phyloP scores from a whole-genome alignment of 2,888 invertebrate species.

The Dichetophora obliterata region DNA sequence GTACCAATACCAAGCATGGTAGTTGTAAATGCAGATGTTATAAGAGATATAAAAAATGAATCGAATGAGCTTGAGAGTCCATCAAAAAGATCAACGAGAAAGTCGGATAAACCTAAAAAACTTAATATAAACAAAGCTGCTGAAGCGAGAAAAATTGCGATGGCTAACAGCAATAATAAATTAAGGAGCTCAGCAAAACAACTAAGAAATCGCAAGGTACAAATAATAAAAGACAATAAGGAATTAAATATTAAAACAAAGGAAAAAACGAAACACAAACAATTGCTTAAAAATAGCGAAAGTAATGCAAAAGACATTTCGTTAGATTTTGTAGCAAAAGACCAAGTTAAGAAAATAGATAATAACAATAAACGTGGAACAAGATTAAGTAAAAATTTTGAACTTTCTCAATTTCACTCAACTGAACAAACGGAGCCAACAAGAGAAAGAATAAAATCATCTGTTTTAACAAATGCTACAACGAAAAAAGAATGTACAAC shows the following conservation, averaged over 20 bases:
- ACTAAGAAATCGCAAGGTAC: not conserved
- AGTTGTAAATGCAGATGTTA: too few relatives aligned
- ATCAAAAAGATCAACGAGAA: not conserved
- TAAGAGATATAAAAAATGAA: not conserved
- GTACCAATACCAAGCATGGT: too few relatives aligned
- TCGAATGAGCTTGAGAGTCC: not conserved
- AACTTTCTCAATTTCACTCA: too few relatives aligned
- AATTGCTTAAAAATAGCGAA: not conserved
- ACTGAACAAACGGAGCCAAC: too few relatives aligned
- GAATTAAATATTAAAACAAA: not conserved
- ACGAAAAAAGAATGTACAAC: too few relatives aligned
- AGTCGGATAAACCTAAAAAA: slow-evolving; percentile 22
- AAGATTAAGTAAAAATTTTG: too few relatives aligned
- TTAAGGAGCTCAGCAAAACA: not conserved
- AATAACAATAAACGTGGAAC: too few relatives aligned
- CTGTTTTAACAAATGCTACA: too few relatives aligned
- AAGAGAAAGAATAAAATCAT: too few relatives aligned
- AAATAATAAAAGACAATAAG: not conserved
- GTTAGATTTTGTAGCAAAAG: too few relatives aligned
- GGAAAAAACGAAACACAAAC: not conserved
- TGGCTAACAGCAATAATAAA: not conserved
- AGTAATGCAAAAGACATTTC: too few relatives aligned
- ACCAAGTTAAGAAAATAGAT: too few relatives aligned
- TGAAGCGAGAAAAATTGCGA: not conserved
- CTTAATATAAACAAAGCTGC: not conserved